phyloP scores from a whole-genome alignment of 2,113 vertebrate genomes.

The Clarias batrachus region DNA sequence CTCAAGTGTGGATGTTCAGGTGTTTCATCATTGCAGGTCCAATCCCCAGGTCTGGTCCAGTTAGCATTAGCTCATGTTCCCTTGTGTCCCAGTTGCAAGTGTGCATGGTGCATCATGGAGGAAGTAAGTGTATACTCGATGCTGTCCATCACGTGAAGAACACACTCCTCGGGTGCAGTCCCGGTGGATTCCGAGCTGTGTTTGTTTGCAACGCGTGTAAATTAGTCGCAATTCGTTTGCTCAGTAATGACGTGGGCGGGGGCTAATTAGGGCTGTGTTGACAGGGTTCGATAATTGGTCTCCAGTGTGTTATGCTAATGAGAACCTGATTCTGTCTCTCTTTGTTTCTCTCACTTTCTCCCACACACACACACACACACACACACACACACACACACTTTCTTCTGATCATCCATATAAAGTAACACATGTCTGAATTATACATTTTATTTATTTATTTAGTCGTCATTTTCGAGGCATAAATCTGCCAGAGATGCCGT shows the following conservation, averaged over 20 bases:
- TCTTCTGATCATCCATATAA: background rate
- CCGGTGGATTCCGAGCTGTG: slow-evolving; percentile 69
- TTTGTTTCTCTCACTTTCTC: background rate
- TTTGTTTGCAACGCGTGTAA: slow-evolving; percentile 69
- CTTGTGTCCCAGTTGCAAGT: background rate
- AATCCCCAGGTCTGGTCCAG: background rate
- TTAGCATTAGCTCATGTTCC: background rate
- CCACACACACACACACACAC: background rate
- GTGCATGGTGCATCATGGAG: background rate
- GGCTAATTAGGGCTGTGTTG: slow-evolving; percentile 76
- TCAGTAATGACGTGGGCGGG: slow-evolving; percentile 76
- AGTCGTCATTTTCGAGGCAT: background rate
- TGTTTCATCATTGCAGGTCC: background rate
- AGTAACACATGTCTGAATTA: background rate
- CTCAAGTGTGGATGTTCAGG: background rate
- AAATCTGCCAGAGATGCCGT: slow-evolving; percentile 5
- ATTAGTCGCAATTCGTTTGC: slow-evolving; percentile 77
- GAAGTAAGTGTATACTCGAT: background rate
- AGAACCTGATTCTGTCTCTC: slow-evolving; percentile 70
- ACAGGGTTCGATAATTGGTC: slow-evolving; percentile 76
- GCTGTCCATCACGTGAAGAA: background rate
- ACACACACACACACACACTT: slow-evolving; percentile 2
- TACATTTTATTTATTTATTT: slow-evolving; percentile 19
- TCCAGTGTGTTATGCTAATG: slow-evolving; percentile 75
- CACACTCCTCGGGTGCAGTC: slow-evolving; percentile 31